Conservation (phyloP, 2,113 vertebrate genomes). For the Irena cyanogastra region DNA sequence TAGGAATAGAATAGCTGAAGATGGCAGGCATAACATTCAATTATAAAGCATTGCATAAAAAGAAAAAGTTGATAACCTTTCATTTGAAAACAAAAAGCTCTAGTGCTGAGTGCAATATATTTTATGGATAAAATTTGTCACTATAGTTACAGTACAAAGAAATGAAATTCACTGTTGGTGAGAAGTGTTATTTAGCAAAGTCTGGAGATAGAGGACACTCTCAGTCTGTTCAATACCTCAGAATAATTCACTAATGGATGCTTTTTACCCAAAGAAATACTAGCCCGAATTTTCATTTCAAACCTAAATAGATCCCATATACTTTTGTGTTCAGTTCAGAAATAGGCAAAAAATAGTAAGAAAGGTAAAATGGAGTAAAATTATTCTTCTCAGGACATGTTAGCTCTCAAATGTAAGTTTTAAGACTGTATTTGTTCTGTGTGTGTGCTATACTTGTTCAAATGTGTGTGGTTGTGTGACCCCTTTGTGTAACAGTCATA, state of each 20-base stretch:
- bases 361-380: background rate
- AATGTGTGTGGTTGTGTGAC: background rate
- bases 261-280: background rate
- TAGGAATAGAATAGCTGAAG: background rate
- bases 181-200: background rate
- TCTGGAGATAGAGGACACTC: background rate
- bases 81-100: constrained; percentile 18
- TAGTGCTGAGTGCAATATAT: background rate
- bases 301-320: background rate
- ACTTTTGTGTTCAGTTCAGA: background rate
- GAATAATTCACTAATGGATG: background rate
- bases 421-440: background rate
- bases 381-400: background rate
- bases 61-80: background rate
- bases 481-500: background rate
- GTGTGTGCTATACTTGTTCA: background rate
- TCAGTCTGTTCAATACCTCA: background rate
- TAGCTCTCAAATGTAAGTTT: background rate
- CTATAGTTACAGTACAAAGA: background rate
- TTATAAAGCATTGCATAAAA: constrained; percentile 21
- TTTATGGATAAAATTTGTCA: constrained; percentile 1
- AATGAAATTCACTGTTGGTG: background rate
- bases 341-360: background rate
- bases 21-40: background rate
- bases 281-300: background rate